Percentiles rank a stretch among this genome's conserved stretches.
These are phyloP conservation scores for Nomia melanderi DNA, from an alignment of 1,140 invertebrate genomes.

Conservation along the genomic window DNA sequence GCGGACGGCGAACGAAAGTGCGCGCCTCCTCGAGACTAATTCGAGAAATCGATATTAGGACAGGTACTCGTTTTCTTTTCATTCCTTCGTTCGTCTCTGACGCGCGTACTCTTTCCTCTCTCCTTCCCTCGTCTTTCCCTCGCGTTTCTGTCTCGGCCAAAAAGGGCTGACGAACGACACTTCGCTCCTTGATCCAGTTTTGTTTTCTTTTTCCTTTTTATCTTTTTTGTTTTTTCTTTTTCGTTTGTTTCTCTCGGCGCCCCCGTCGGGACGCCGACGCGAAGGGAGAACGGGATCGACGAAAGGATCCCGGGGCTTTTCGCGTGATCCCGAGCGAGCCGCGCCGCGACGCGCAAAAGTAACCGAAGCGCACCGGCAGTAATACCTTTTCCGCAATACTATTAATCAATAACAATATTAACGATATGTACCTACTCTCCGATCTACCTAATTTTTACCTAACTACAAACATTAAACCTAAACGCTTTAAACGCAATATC, in stretches of 20 bases:
- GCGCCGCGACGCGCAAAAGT: conserved; percentile 53
- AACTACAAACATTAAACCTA: conserved; percentile 71
- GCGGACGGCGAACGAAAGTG: neutral
- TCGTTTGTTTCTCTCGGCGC: too few relatives aligned
- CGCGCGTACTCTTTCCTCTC: too few relatives aligned
- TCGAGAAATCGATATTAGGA: conserved; percentile 16
- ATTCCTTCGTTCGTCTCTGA: neutral
- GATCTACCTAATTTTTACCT: conserved; percentile 61
- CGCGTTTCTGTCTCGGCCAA: too few relatives aligned
- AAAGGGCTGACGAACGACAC: neutral
- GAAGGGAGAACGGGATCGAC: too few relatives aligned
- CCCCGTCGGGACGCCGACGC: too few relatives aligned
- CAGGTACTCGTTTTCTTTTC: conserved; percentile 13
- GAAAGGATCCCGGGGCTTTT: too few relatives aligned
- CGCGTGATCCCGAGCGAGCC: neutral
- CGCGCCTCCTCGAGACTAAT: conserved; percentile 4
- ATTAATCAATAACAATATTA: conserved; percentile 74
- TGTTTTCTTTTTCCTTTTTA: too few relatives aligned
- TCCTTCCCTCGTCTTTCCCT: too few relatives aligned
- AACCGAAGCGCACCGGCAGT: conserved; percentile 69
- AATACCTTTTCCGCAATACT: conserved; percentile 69
- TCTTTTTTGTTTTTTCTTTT: too few relatives aligned
- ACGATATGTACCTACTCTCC: conserved; percentile 76
- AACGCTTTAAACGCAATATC: conserved; percentile 71
- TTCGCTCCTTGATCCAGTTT: too few relatives aligned